Percentiles rank a stretch among this genome's conserved stretches.
phyloP scores from a whole-genome alignment of 2,113 vertebrate genomes.

The Cephalopterus ornatus region DNA sequence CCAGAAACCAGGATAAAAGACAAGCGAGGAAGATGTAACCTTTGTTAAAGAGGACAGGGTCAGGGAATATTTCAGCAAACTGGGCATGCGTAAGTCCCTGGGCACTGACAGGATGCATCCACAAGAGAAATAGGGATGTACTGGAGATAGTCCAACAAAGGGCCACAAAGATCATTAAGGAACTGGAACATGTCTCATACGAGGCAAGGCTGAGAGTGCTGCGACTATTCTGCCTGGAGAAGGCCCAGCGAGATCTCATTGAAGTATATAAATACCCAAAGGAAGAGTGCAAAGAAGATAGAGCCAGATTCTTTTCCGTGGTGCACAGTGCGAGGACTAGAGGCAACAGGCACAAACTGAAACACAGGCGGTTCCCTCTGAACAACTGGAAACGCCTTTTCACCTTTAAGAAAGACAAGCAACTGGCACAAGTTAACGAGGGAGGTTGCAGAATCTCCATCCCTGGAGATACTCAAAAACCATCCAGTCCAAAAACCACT shows the following conservation, averaged over 20 bases:
- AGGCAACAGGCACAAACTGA: background rate
- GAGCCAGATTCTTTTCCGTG: background rate
- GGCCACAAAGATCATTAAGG: background rate
- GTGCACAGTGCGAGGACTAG: background rate
- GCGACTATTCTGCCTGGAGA: background rate
- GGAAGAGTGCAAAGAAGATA: background rate
- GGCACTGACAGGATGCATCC: background rate
- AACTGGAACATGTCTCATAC: fast-evolving
- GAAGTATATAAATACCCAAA: background rate
- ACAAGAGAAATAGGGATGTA: fast-evolving
- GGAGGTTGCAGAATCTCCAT: background rate
- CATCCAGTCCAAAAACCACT: too few relatives aligned
- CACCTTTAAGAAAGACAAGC: background rate
- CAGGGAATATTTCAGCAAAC: background rate
- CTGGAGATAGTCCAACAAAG: background rate
- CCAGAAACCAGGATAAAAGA: background rate
- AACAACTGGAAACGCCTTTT: background rate
- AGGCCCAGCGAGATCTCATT: background rate
- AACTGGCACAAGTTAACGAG: background rate
- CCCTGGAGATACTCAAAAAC: background rate
- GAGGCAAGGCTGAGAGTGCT: background rate
- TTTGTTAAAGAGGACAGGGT: background rate
- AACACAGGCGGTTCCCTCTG: background rate
- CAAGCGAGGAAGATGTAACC: background rate
- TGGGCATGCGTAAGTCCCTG: fast-evolving